Evolutionary conservation across 2,888 invertebrate species (phyloP).

Genomic region (Ophion slaviceki): DNA sequence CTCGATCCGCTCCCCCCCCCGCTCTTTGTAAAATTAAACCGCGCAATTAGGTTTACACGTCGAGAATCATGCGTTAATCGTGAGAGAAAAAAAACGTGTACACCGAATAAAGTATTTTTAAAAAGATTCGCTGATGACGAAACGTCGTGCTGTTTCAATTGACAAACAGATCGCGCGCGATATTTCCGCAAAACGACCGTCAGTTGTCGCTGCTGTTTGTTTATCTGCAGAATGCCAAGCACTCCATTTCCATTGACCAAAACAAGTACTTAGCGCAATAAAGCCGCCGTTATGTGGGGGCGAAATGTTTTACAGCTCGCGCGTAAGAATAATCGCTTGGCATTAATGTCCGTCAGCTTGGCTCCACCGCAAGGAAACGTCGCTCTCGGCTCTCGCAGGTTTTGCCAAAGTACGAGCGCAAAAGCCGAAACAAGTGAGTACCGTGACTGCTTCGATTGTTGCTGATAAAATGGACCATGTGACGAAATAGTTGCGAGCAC

Average conservation of each 20-base stretch:
- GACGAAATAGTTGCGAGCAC: neutral
- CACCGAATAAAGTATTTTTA: neutral
- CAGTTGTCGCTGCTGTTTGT: neutral
- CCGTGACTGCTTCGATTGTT: neutral
- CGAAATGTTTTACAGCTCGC: slow-evolving; percentile 13
- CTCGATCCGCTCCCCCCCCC: neutral
- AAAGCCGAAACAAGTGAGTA: slow-evolving; percentile 44
- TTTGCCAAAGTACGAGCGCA: neutral
- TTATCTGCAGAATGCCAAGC: neutral
- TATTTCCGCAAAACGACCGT: neutral
- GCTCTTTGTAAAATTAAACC: neutral
- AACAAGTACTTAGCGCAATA: neutral
- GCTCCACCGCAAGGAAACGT: neutral
- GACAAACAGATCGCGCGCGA: neutral
- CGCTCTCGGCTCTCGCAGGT: neutral
- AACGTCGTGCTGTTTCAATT: neutral
- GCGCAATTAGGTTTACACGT: neutral
- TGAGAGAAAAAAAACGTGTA: neutral
- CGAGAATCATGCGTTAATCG: neutral
- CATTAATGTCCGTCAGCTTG: slow-evolving; percentile 18
- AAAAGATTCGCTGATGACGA: neutral
- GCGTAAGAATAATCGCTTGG: slow-evolving; percentile 5
- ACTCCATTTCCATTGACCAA: neutral
- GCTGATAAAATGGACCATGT: neutral
- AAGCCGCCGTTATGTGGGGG: slow-evolving; percentile 32